A percentile compares a stretch with the other conserved stretches of the same genome.
Evolutionary conservation across 1,140 invertebrate genomes (phyloP).

Genomic region (Pseudomyrmex gracilis): DNA sequence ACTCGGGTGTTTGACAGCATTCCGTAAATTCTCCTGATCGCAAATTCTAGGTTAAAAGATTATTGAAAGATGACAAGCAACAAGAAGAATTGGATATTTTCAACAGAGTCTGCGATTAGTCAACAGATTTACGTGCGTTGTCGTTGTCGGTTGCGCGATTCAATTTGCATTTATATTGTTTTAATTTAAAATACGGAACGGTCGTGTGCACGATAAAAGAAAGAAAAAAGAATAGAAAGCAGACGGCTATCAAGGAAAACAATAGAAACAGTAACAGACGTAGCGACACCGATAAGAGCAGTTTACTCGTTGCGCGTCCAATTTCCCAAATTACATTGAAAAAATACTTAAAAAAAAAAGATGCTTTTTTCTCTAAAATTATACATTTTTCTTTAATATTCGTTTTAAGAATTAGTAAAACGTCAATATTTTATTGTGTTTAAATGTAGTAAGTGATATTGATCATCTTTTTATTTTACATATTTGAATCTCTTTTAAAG

Average conservation of each 20-base stretch:
- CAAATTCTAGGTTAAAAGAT: constrained; percentile 13
- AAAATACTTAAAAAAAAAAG: constrained; percentile 21
- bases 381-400: not conserved
- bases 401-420: not conserved
- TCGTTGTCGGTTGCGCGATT: constrained; percentile 58
- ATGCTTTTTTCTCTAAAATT: constrained; percentile 2
- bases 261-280: constrained; percentile 60
- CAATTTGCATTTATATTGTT: constrained; percentile 81
- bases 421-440: constrained; percentile 9
- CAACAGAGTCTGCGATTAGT: constrained; percentile 37
- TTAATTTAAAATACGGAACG: constrained; percentile 73
- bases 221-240: constrained; percentile 20
- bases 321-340: constrained; percentile 76
- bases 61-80: constrained; percentile 4
- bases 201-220: not conserved
- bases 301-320: constrained; percentile 68
- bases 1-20: not conserved
- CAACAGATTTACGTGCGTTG: constrained; percentile 39
- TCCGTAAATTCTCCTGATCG: constrained; percentile 3
- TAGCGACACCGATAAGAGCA: constrained; percentile 66
- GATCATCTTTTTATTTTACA: no score
- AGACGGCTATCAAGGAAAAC: constrained; percentile 15
- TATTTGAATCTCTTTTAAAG: no score
- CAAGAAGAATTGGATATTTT: not conserved
- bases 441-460: not conserved